Evolutionary conservation across 2,888 invertebrate genomes (phyloP), one percentile per base, ranked within the genome.

Genomic region (Trachelus troglodyta): DNA sequence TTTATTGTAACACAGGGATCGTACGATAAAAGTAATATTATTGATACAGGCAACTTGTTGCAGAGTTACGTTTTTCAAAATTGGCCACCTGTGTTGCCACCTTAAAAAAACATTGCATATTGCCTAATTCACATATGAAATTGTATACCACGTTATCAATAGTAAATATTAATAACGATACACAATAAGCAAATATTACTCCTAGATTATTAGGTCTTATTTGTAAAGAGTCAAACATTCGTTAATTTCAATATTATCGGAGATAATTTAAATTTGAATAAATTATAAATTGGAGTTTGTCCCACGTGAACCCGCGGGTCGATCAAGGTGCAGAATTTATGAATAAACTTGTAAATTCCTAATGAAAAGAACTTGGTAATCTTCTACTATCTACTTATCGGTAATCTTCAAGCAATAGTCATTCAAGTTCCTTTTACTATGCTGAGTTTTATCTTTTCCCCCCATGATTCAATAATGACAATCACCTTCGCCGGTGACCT

Each of bases 401-500:
- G 23, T 23, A 56, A 56, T 23, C 9, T 15, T 56, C 56, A 9
- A 56, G 15, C 6, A 23, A 56, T 23, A 23, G 23, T 56, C 23
- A 56, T 56, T 9, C 1, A 56, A 56, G 23, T 56, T 56, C 23
- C 9, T 56, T 1, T 56, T 23, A 9, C 56, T 56, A 56, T 9
- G 56, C 56, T 15, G 23, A 56, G 15, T 56, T 56, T 9, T 56
- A 56, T 56, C 23, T 56, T 56, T 2, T 23, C 56, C 56, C 56
- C 23, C 23, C 56, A 56, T 23, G 2, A 2, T 11, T 30, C 34
- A 35, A 75, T 73, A 77, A 80, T 80, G 78, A 80, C 78, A 80
- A 81, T 86, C 80, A 85, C 85, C 87, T 87, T 89, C 86, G 85
- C 86, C 88, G 87, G 80, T 88, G 85, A 87, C 85, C 88, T 81